phyloP scores from a whole-genome alignment of 1,140 invertebrate species.

The Pinna nobilis region DNA sequence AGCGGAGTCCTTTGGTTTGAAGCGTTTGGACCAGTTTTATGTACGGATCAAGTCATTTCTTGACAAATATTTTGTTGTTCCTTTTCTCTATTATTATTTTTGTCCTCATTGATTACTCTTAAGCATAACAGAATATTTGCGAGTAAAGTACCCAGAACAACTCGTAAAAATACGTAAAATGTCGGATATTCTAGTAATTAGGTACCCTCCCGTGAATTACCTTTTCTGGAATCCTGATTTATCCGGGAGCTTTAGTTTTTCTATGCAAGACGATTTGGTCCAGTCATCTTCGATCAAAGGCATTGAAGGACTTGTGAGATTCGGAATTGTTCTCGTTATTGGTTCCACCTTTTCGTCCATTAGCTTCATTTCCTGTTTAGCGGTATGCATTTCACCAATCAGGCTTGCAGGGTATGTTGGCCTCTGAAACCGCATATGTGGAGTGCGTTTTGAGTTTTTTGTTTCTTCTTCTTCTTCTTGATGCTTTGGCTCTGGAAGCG shows the following conservation, averaged over 20 bases:
- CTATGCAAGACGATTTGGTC: neutral
- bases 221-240: conserved; percentile 7
- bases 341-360: neutral
- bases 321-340: neutral
- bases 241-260: neutral
- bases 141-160: too few species aligned
- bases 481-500: neutral
- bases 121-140: too few species aligned
- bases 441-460: neutral
- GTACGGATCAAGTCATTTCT: too few species aligned
- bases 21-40: too few species aligned
- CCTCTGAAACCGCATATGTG: neutral
- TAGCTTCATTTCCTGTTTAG: conserved; percentile 1
- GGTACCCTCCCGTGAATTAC: too few species aligned
- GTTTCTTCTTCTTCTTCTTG: neutral
- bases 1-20: too few species aligned
- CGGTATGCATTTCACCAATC: neutral
- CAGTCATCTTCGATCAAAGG: neutral
- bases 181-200: too few species aligned
- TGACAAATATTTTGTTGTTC: too few species aligned
- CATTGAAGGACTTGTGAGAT: neutral
- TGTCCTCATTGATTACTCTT: too few species aligned
- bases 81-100: too few species aligned
- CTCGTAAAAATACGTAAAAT: too few species aligned
- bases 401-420: neutral